Evolutionary conservation across 2,113 vertebrate species (phyloP), one percentile per base, ranked within the genome.

Genomic region (Ptilorrhoa leucosticta): DNA sequence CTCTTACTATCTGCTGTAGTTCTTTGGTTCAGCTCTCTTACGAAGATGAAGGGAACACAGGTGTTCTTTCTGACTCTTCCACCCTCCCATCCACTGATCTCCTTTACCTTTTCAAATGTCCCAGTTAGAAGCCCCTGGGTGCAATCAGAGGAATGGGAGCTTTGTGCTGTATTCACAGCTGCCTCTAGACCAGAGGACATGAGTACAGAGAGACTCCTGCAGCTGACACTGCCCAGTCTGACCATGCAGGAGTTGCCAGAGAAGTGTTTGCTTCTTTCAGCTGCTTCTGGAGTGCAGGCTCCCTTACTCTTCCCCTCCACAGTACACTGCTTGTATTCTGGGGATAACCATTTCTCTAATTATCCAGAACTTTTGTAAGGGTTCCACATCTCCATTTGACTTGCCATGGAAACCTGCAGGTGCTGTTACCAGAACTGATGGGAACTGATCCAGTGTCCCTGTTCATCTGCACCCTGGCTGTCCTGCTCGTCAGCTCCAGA

Each of bases 141-240:
- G 35, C 56, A 50, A 12, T 21, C 23, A 56, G 44, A 60, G 27
- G 10, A 20, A 50, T 39, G 13, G 6, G 13, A 39, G 15, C 22
- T 70, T 23, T 72, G 58, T 69, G 58, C 27, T 60, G 8, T 11
- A 1, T 8, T 57, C 19, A 51, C 51, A 64, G 33, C 37, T 64
- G 33, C 23, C 73, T 48, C 23, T 2, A 17, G 48, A 13, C 13
- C 48, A 9, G 26, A 2, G 33, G 33, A 8, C 26, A 11, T 0
- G 0, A 45, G 27, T 5, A 19, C 19, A 80, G 45, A 69, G 47
- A 31, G 54, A 42, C 4, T 54, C 26, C 44, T n/a, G 53, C 26
- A 37, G 85, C 47, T 35, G 20, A 11, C 4, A 2, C 33, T 47
- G 58, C 53, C 35, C 28, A 2, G 42, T 13, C 6, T 12, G 69